phyloP scores from a whole-genome alignment of 2,113 vertebrate genomes.

The Recurvirostra avosetta region DNA sequence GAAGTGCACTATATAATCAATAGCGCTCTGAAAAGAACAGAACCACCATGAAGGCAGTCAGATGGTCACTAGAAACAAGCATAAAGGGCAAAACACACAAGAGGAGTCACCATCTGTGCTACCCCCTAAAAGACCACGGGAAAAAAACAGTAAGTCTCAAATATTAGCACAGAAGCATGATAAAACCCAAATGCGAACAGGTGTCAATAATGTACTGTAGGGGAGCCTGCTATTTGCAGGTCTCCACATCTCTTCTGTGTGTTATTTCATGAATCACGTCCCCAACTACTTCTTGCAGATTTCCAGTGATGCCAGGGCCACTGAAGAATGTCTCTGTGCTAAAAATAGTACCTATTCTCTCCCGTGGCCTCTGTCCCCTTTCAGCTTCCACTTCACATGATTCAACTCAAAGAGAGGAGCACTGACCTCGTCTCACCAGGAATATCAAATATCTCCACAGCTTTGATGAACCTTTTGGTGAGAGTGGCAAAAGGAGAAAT shows the following conservation, averaged over 20 bases:
- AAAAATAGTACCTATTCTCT: conserved; percentile 50
- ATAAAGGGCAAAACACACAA: neutral
- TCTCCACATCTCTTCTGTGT: neutral
- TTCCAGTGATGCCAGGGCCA: neutral
- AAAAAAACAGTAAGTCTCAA: neutral
- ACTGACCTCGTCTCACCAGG: neutral
- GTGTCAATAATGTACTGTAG: neutral
- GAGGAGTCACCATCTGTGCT: neutral
- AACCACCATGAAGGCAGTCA: neutral
- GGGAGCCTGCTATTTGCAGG: neutral
- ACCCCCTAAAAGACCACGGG: neutral
- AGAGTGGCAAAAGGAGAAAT: neutral
- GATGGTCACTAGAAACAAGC: neutral
- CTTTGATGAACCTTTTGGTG: conserved; percentile 32
- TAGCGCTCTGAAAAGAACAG: neutral
- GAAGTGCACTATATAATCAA: neutral
- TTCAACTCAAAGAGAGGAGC: conserved; percentile 10
- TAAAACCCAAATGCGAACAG: conserved; percentile 7
- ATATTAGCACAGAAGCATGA: neutral
- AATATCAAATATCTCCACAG: conserved; percentile 45
- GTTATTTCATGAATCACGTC: neutral
- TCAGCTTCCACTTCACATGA: conserved; percentile 30
- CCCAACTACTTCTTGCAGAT: neutral
- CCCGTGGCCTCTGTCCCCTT: conserved; percentile 31
- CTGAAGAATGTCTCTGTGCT: conserved; percentile 2